phyloP scores from a whole-genome alignment of 2,888 invertebrate species.

The Phyto melanocephala region DNA sequence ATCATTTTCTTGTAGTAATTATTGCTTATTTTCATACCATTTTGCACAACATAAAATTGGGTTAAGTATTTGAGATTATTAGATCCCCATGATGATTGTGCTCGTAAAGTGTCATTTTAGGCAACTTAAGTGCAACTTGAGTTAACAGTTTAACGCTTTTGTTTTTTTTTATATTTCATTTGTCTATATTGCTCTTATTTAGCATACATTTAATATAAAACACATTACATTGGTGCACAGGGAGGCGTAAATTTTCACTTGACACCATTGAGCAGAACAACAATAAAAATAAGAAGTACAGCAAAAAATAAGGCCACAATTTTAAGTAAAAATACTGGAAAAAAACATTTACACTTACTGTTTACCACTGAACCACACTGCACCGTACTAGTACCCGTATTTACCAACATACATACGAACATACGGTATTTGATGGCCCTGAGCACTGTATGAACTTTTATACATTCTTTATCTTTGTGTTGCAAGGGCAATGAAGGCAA shows the following conservation, averaged over 20 bases:
- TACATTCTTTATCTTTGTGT: conserved; percentile 15
- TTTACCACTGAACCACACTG: conserved; percentile 4
- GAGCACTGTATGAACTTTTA: conserved; percentile 26
- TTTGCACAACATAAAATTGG: conserved; percentile 14
- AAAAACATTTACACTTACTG: not conserved
- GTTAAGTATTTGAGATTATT: conserved; percentile 56
- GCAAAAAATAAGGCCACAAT: not conserved
- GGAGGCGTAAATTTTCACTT: conserved; percentile 67
- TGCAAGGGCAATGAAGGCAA: conserved; percentile 67
- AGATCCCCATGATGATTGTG: conserved; percentile 72
- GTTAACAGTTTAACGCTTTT: conserved; percentile 72
- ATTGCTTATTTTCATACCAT: not conserved
- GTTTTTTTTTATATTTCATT: not conserved
- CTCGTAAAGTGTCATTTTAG: conserved; percentile 75
- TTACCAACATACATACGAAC: not conserved
- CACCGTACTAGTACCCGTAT: too few relatives aligned
- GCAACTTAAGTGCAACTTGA: conserved; percentile 73
- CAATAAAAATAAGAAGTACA: conserved; percentile 3
- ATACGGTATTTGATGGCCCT: conserved; percentile 66
- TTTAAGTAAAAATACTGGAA: not conserved
- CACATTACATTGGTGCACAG: conserved; percentile 55
- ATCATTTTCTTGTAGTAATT: not conserved
- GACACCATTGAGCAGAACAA: conserved; percentile 48
- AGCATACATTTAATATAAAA: conserved; percentile 51
- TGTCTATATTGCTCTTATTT: not conserved